Percentiles rank a stretch among this genome's conserved stretches.
phyloP scores from a whole-genome alignment of 2,113 vertebrate genomes.

The Myrmecobius fasciatus region DNA sequence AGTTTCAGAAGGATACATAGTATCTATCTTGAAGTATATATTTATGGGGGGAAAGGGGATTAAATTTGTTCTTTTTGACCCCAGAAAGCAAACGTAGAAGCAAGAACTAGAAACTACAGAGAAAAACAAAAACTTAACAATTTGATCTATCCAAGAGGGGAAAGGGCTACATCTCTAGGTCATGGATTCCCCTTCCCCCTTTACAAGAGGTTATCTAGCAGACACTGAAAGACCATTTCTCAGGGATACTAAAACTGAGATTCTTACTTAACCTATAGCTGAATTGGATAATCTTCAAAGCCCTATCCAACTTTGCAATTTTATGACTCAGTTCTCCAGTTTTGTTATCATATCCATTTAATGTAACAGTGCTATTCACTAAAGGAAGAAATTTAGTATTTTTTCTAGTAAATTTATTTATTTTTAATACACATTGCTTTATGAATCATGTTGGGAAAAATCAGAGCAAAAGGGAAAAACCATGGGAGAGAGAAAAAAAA shows the following conservation, averaged over 20 bases:
- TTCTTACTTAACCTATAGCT: neutral
- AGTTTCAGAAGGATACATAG: no score
- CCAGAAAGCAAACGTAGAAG: neutral
- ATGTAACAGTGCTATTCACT: conserved; percentile 28
- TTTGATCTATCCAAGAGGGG: neutral
- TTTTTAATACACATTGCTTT: no score
- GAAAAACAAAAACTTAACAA: neutral
- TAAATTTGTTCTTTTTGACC: no score
- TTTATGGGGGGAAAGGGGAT: no score
- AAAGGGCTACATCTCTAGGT: neutral
- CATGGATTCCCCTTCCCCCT: neutral
- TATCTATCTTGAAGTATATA: no score
- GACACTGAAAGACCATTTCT: neutral
- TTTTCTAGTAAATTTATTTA: no score
- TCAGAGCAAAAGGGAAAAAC: no score
- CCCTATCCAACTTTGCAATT: neutral
- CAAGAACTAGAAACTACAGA: neutral
- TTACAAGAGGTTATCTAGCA: neutral
- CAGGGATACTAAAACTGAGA: neutral
- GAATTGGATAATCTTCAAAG: neutral
- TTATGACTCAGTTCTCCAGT: neutral
- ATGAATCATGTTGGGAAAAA: no score
- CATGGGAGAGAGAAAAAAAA: no score
- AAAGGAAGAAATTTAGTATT: conserved; percentile 50
- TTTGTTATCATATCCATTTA: conserved; percentile 20